phyloP scores from a whole-genome alignment of 1,140 invertebrate genomes.

The Nasonia giraulti region DNA sequence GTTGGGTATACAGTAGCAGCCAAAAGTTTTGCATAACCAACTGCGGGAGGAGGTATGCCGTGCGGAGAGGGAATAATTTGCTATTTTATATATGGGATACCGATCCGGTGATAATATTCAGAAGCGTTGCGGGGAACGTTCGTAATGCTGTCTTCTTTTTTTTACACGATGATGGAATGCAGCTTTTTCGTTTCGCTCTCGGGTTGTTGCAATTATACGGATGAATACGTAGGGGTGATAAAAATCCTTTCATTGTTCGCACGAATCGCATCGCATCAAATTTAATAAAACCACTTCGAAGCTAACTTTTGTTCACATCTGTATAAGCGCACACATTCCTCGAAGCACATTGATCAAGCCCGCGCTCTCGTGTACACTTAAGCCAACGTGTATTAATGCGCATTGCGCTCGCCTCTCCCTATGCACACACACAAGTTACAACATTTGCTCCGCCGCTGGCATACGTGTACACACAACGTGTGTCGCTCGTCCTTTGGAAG shows the following conservation, averaged over 20 bases:
- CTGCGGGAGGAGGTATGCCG: neutral
- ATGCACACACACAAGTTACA: neutral
- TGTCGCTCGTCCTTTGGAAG: neutral
- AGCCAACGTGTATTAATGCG: neutral
- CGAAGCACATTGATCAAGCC: slow-evolving; percentile 21
- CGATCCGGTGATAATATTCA: slow-evolving; percentile 29
- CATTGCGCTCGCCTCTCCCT: neutral
- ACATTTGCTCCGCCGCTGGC: neutral
- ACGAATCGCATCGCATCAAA: too few relatives aligned
- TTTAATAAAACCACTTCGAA: too few relatives aligned
- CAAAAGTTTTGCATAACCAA: slow-evolving; percentile 47
- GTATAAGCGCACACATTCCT: neutral
- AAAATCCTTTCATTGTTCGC: too few relatives aligned
- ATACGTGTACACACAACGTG: neutral
- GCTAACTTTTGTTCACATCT: neutral
- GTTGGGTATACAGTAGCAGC: slow-evolving; percentile 25
- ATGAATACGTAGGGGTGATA: too few relatives aligned
- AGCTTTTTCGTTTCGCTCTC: too few relatives aligned
- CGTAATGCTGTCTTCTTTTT: too few relatives aligned
- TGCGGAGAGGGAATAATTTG: neutral
- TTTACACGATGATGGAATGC: too few relatives aligned
- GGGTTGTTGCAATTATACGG: too few relatives aligned
- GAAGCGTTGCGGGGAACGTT: neutral
- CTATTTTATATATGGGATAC: slow-evolving; percentile 21
- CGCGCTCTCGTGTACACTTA: neutral